Evolutionary conservation across 1,140 invertebrate genomes (phyloP), one percentile per base, ranked within the genome.

Genomic region (Zeugodacus cucurbitae): DNA sequence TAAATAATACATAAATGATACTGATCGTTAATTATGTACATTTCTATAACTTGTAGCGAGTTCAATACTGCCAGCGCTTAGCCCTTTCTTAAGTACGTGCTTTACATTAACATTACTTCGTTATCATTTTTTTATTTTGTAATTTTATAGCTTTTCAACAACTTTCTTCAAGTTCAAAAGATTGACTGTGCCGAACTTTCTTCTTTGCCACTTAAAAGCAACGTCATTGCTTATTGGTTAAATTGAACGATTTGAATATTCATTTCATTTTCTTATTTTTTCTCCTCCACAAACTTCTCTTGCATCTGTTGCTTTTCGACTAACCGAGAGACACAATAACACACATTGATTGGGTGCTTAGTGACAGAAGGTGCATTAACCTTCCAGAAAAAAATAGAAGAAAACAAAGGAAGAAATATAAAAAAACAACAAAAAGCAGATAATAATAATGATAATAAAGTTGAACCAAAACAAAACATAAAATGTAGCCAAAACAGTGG

Each of bases 331-430:
- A 67, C 62, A 67, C 62, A 34, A 67, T 67, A 34, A 67, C 62
- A 67, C 62, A 67, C n/a, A 67, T 34, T 32, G 11, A 67, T 67
- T 67, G 62, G 14, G 26, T 14, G 29, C 26, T 67, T 32, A 41
- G 70, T 74, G 37, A 41, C 37, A 37, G 32, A 74, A 74, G 22
- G 70, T 74, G 70, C 70, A 74, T 74, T 74, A 74, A 74, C 70
- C 70, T 41, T 22, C 20, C 4, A 54, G 3, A 74, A 44, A 41
- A 22, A 54, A 54, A 20, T 26, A 62, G 6, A 10, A 41, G 14
- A 29, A 3, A 29, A 29, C 8, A 62, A 62, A 62, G n/a, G n/a
- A n/a, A n/a, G n/a, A 62, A 62, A 62, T 26, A 29, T 26, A 62
- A 26, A 26, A 8, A 62, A 26, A 26, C 14, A 20, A 0, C 14